phyloP scores from a whole-genome alignment of 2,888 invertebrate genomes.

The Embidobia sp. region DNA sequence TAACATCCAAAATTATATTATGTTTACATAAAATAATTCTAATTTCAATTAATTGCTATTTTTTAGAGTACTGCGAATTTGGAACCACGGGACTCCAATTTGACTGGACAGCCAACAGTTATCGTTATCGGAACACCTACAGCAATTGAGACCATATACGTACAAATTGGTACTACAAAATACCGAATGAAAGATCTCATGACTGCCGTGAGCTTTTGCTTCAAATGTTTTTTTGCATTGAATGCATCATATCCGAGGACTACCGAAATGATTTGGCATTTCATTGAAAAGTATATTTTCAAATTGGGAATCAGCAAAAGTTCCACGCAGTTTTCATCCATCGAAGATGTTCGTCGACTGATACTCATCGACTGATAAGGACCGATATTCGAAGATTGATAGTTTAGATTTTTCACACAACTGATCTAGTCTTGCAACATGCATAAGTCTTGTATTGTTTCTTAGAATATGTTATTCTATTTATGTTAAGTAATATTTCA shows the following conservation, averaged over 20 bases:
- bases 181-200: slow-evolving; percentile 9
- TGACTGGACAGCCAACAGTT: slow-evolving; percentile 10
- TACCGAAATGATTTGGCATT: slow-evolving; percentile 13
- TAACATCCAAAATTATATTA: not conserved
- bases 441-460: no score
- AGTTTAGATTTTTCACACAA: no score
- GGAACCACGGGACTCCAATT: slow-evolving; percentile 2
- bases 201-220: slow-evolving; percentile 23
- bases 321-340: not conserved
- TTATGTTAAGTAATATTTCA: no score
- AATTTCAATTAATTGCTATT: not conserved
- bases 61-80: slow-evolving; percentile 8
- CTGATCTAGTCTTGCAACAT: no score
- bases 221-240: slow-evolving; percentile 27
- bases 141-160: not conserved
- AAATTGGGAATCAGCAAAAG: slow-evolving; percentile 2
- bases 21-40: not conserved
- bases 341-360: slow-evolving; percentile 6
- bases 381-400: not conserved
- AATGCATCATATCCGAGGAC: slow-evolving; percentile 6
- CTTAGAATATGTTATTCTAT: no score
- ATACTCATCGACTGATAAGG: no score
- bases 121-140: slow-evolving; percentile 9
- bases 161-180: not conserved
- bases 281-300: slow-evolving; percentile 27